Base-by-base conservation (phyloP, 2,888 invertebrate genomes). In the Tuberolachnus salignus region DNA sequence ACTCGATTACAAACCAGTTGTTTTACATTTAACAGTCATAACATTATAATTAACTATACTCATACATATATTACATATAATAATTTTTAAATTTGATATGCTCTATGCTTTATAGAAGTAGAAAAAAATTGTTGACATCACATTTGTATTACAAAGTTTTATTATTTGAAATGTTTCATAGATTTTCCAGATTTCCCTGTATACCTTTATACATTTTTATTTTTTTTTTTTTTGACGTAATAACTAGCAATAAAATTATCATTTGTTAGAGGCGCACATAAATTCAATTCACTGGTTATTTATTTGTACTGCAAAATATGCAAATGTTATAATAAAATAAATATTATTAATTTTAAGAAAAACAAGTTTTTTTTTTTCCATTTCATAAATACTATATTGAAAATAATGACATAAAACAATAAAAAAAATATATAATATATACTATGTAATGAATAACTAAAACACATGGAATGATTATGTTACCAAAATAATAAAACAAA, bases 381-480 rank as follows among this genome's bases (percentile, higher is more conserved):
- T 74, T 34, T 49, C 11, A 59, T 69, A 61, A 51, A 69, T 46
- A 49, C 67, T 51, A 46, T 49, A 10, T 69, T 67, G 21, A 51
- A 44, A 49, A 59, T 34, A 34, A 34, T 69, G 9, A 51, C 19
- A 49, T 59, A 42, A 59, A 69, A 51, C 66, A 74, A 74, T 66
- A 64, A 64, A 42, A 64, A 49, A 70, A 49, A 59, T 51, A 73
- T 73, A 49, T 72, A 34, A 63, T 73, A 26, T 71, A 53, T 61
- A 23, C 63, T 34, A 34, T 34, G 34, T 34, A 34, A 49, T 74
- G 63, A 64, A 69, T 42, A 59, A 59, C 34, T 59, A 69, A 78
- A 67, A 69, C 51, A 59, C 46, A 78, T 78, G 78, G 78, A 78
- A 78, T 78, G 78, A 61, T 63, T 73, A 73, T 67, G 26, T 66